A percentile compares a stretch with the other conserved stretches of the same genome.
phyloP scores from a whole-genome alignment of 2,888 invertebrate species.

The Cyclophora albipunctata region DNA sequence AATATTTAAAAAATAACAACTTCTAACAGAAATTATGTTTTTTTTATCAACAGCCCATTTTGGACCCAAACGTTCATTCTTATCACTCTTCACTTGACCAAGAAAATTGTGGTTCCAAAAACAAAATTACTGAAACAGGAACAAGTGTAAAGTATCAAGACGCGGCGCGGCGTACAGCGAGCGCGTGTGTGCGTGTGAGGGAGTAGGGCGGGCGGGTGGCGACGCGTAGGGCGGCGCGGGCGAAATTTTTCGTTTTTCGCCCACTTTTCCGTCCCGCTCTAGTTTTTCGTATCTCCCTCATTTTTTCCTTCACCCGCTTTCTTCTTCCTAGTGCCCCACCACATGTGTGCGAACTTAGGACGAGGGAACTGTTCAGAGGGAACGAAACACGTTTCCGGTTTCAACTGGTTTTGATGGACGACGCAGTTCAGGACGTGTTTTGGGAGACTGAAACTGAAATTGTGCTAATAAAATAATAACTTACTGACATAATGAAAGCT shows the following conservation, averaged over 20 bases:
- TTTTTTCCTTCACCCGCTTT: conserved; percentile 73
- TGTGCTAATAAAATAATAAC: too few species aligned
- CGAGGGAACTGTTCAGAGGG: conserved; percentile 28
- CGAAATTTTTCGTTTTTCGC: conserved; percentile 76
- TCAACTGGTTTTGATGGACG: conserved; percentile 11
- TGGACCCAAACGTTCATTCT: too few species aligned
- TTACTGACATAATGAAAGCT: too few species aligned
- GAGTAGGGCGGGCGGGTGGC: conserved; percentile 41
- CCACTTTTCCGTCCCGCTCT: conserved; percentile 75
- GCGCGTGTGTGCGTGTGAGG: conserved; percentile 65
- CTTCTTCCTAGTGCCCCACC: conserved; percentile 74
- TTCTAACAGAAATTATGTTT: too few species aligned
- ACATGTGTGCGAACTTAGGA: conserved; percentile 68
- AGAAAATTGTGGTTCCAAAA: too few species aligned
- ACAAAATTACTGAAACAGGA: too few species aligned
- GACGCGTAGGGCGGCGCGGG: conserved; percentile 41
- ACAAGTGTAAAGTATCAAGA: conserved; percentile 41
- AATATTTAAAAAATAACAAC: too few species aligned
- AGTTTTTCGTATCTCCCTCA: conserved; percentile 73
- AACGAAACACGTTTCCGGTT: conserved; percentile 50
- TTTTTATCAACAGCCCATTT: too few species aligned
- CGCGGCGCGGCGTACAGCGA: conserved; percentile 14
- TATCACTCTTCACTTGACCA: too few species aligned
- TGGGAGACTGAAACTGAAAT: background rate
- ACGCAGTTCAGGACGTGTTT: background rate